Conservation (phyloP, 1,140 invertebrate species). For the Chironomus tepperi region DNA sequence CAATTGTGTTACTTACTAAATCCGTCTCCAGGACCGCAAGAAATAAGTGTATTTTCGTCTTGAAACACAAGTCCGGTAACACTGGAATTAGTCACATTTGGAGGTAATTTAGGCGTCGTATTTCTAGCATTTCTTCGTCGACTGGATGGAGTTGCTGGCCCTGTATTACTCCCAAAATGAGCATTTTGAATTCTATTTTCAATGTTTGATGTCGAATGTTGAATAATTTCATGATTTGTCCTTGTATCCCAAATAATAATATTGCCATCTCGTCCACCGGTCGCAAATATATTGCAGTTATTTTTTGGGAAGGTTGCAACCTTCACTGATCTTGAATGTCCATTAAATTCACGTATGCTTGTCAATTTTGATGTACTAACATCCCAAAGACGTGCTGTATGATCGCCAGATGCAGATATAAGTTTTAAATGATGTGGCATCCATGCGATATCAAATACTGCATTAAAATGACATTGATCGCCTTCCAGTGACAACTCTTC, state of each 20-base stretch:
- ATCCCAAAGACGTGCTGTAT: constrained; percentile 68
- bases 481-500: constrained; percentile 42
- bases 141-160: constrained; percentile 42
- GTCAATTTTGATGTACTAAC: constrained; percentile 46
- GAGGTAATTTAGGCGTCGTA: constrained; percentile 33
- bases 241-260: constrained; percentile 77
- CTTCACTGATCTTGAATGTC: constrained; percentile 71
- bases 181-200: constrained; percentile 55
- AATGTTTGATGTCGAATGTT: constrained; percentile 38
- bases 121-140: constrained; percentile 39
- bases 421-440: constrained; percentile 62
- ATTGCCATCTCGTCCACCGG: constrained; percentile 73
- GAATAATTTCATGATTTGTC: constrained; percentile 41
- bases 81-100: constrained; percentile 44
- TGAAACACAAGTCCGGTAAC: constrained; percentile 72
- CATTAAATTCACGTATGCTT: constrained; percentile 51
- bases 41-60: constrained; percentile 64
- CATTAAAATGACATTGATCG: constrained; percentile 69
- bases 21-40: constrained; percentile 74
- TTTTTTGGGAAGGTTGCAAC: constrained; percentile 59
- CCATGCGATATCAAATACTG: constrained; percentile 84
- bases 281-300: constrained; percentile 68
- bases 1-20: too few species aligned
- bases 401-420: constrained; percentile 74
- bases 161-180: constrained; percentile 43